Conservation (phyloP, 2,888 invertebrate species). For the Andrena minutula region DNA sequence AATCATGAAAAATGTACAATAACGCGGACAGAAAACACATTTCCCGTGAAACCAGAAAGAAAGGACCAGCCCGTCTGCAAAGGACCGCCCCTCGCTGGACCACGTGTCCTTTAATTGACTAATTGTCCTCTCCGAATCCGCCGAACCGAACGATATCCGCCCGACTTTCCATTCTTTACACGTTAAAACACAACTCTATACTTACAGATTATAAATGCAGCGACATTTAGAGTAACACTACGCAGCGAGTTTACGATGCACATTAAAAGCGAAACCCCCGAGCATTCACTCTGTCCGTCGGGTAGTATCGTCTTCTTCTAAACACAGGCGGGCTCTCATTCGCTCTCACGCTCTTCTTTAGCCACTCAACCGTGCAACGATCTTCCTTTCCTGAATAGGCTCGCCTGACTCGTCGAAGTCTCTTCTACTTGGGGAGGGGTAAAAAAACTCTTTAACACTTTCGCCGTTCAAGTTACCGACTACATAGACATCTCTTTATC, state of each 20-base stretch:
- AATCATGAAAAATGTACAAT: conserved; percentile 65
- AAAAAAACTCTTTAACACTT: conserved; percentile 10
- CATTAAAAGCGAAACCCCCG: conserved; percentile 74
- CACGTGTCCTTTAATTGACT: conserved; percentile 72
- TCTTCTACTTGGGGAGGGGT: background rate
- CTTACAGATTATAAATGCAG: conserved; percentile 72
- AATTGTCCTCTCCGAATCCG: conserved; percentile 49
- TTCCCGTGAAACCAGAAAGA: conserved; percentile 48
- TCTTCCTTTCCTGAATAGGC: conserved; percentile 6
- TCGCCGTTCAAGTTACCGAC: conserved; percentile 3
- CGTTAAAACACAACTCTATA: conserved; percentile 70
- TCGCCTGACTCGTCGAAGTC: conserved; percentile 22
- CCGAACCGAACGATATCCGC: conserved; percentile 38
- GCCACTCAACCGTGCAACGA: conserved; percentile 13
- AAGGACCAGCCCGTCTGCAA: conserved; percentile 42
- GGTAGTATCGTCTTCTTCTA: background rate
- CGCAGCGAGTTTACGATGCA: conserved; percentile 74
- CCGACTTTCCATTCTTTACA: conserved; percentile 62
- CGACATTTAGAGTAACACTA: conserved; percentile 74
- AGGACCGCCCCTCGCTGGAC: conserved; percentile 54
- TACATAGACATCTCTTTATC: background rate
- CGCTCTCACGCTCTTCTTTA: background rate
- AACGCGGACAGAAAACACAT: conserved; percentile 57
- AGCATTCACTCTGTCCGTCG: conserved; percentile 24
- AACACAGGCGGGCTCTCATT: background rate